These are phyloP conservation scores for Piaya cayana DNA, from an alignment of 2,113 vertebrate species.

Conservation along the genomic window DNA sequence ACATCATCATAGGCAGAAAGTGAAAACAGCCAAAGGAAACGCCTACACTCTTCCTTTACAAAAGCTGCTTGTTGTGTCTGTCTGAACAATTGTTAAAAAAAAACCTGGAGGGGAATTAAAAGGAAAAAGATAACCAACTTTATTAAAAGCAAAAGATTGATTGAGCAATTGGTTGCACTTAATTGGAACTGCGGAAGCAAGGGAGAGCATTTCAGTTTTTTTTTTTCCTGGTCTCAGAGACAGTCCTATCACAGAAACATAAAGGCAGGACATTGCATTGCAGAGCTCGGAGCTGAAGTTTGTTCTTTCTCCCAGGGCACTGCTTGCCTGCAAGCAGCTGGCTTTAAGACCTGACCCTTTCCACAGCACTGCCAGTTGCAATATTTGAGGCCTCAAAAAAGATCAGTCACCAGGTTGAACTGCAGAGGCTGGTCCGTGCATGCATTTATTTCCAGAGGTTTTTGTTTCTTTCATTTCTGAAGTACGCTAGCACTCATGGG, in stretches of 20 bases:
- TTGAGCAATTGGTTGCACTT: constrained; percentile 64
- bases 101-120: constrained; percentile 54
- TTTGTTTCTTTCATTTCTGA: not conserved
- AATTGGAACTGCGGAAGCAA: constrained; percentile 32
- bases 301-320: not conserved
- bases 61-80: constrained; percentile 71
- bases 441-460: not conserved
- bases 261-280: not conserved
- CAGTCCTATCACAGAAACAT: not conserved
- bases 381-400: not conserved
- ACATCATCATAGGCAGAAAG: constrained; percentile 67
- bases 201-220: not conserved
- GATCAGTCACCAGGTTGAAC: constrained; percentile 3
- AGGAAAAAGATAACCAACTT: constrained; percentile 55
- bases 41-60: constrained; percentile 68
- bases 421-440: not conserved
- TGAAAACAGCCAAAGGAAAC: constrained; percentile 68
- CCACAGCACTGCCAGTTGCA: not conserved
- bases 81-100: constrained; percentile 65
- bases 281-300: not conserved
- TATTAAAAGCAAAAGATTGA: constrained; percentile 70
- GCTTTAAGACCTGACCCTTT: not conserved
- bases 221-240: not conserved
- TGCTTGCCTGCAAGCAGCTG: not conserved
- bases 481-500: not conserved